Evolutionary conservation across 2,797 vertebrate genomes (phyloP), one percentile per base, ranked within the genome.

Genomic region (Aphelocoma californica): DNA sequence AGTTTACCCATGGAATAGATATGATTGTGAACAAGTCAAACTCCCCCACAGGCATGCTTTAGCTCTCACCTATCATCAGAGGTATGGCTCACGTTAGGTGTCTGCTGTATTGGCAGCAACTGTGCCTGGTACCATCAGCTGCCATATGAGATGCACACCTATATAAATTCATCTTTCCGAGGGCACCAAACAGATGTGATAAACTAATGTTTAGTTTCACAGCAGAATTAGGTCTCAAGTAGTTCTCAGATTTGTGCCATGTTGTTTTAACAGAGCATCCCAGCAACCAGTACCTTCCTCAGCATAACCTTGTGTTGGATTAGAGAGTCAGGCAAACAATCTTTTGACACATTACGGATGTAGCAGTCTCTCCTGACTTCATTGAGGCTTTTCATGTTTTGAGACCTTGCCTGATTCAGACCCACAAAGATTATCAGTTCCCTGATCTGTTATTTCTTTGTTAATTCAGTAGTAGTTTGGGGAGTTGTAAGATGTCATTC

Each of bases 401-500:
- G 42, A 58, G 47, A 81, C 21, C 23, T 84, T 58, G 56, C 26
- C 40, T 62, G 60, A 56, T 72, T 90, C 62, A 66, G 47, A 19
- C 28, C 19, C 48, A 36, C 66, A 66, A 77, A 83, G 10, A 10
- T 57, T 78, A 73, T 82, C 64, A 19, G 32, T 80, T 93, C 47
- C 34, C 36, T 23, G 57, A 80, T 92, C 86, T 86, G 48, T 85
- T 90, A 51, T 66, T 85, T 93, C 86, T 91, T 61, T 83, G 64
- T 71, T 85, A 89, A 91, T 74, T 82, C 67, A 70, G 60, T 44
- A 66, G 56, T 75, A 85, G 71, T 89, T 85, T 58, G 67, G 71
- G 92, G 88, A 96, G 32, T 74, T 93, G 50, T 78, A 93, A 89
- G 0, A 85, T 92, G 78, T 95, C 90, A 69, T 91, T 45, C 50